Evolutionary conservation across 1,140 invertebrate species (phyloP), one percentile per base, ranked within the genome.

Genomic region (Drosophila gunungcola): DNA sequence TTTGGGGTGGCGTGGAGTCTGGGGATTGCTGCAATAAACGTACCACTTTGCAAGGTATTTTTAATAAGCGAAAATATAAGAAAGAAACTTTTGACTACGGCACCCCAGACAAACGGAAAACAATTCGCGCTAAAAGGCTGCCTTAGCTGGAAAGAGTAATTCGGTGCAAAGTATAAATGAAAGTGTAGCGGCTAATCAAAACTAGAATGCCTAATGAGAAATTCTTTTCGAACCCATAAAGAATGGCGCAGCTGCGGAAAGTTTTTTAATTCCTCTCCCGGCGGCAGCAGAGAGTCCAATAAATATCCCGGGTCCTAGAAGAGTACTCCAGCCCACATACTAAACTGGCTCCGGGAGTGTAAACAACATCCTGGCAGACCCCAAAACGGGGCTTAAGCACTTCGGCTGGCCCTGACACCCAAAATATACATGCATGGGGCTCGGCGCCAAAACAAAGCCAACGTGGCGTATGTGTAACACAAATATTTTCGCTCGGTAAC

Each of bases 401-500:
- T 29, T 70, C 36, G 51, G 46, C 43, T 51, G 69, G 45, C 51
- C 60, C 34, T 74, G 42, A 68, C 55, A 61, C 52, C 67, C 29
- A 61, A 51, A 43, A 68, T 57, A 42, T 49, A 49, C 21, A 70
- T 48, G 29, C 21, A 29, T 16, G 10, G 4, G 36, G 58, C 49
- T 73, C 39, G 21, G 58, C 43, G 58, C 41, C 64, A 48, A 60
- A 55, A 55, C 65, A 56, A 80, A 64, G 43, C 58, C 76, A 69
- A 39, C 67, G 52, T 39, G 21, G 67, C 75, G 79, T 86, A 88
- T 86, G 75, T 77, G 83, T 73, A 83, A 83, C 73, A 65, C 60
- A 86, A 88, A 88, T 88, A 89, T 89, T 88, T 83, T 83, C 67
- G 63, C 53, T 80, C 72, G 48, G 36, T 49, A 83, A 89, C 83